A percentile compares a stretch with the other conserved stretches of the same genome.
Evolutionary conservation across 30 jellyfish, hydroid and myxozoan species (phyloP).

Genomic region (Aurelia aurita): DNA sequence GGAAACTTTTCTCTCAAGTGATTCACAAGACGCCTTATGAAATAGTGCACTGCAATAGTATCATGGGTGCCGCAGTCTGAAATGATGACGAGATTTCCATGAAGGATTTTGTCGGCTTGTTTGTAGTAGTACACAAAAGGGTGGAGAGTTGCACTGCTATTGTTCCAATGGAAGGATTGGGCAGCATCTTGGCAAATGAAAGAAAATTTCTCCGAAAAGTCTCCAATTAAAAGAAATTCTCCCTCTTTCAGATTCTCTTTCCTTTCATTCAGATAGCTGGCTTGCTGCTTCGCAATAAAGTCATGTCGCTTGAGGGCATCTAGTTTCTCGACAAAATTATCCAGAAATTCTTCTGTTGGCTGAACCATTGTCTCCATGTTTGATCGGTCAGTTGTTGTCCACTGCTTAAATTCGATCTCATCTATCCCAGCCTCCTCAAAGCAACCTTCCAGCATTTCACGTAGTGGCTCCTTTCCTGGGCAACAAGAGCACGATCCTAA

Average conservation of each 20-base stretch:
- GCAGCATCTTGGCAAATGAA: slow-evolving; percentile 34
- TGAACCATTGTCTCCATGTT: slow-evolving; percentile 35
- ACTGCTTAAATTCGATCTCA: slow-evolving; percentile 23
- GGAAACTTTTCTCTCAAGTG: slow-evolving; percentile 6
- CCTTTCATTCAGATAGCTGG: slow-evolving; percentile 5
- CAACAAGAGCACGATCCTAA: slow-evolving; percentile 36
- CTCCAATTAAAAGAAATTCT: slow-evolving; percentile 13
- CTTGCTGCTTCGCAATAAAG: too few relatives aligned
- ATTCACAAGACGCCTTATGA: slow-evolving; percentile 1
- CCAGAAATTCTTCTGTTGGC: slow-evolving; percentile 24
- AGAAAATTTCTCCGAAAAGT: slow-evolving; percentile 45
- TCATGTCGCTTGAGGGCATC: slow-evolving; percentile 36
- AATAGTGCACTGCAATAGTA: slow-evolving; percentile 28
- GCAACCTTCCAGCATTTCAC: slow-evolving; percentile 19
- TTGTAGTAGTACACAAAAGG: slow-evolving; percentile 20
- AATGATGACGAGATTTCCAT: background rate
- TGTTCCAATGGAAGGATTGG: slow-evolving; percentile 30
- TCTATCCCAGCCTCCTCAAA: slow-evolving; percentile 46
- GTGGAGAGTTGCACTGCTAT: slow-evolving; percentile 42
- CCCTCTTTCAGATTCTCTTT: background rate
- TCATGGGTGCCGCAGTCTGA: slow-evolving; percentile 37
- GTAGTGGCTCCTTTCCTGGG: slow-evolving; percentile 38
- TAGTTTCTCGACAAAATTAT: background rate
- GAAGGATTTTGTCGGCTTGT: background rate
- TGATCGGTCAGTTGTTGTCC: slow-evolving; percentile 53